These are phyloP conservation scores for Xerus inauris DNA, from an alignment of 2,113 vertebrate genomes.

Conservation along the genomic window DNA sequence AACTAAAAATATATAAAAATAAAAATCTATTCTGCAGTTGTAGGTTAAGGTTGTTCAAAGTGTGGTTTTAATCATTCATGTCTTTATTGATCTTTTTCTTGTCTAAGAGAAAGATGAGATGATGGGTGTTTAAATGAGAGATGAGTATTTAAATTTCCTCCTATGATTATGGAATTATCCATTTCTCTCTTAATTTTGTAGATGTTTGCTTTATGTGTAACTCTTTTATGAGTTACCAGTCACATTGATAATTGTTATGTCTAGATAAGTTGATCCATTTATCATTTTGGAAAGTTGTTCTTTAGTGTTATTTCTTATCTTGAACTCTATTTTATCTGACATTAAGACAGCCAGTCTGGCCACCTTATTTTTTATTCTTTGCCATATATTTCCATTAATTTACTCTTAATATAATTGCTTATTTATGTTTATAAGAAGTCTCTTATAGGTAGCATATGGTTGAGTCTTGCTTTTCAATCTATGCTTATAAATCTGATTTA, in stretches of 20 bases:
- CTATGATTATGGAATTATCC: neutral
- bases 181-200: neutral
- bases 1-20: too few species aligned
- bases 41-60: constrained; percentile 6
- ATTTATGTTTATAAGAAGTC: neutral
- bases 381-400: neutral
- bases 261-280: neutral
- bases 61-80: neutral
- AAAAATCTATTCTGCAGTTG: neutral
- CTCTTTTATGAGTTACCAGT: neutral
- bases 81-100: neutral
- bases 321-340: neutral
- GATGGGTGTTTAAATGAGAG: too few species aligned
- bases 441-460: neutral
- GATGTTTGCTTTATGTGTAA: neutral
- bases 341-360: neutral
- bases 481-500: neutral
- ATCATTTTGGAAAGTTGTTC: neutral
- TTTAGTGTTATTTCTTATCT: constrained; percentile 1
- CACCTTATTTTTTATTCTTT: neutral
- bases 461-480: neutral
- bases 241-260: neutral
- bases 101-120: neutral
- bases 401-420: neutral
- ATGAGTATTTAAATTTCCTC: neutral